Percentiles rank a stretch among this genome's conserved stretches.
phyloP scores from a whole-genome alignment of 1,140 invertebrate species.

The Zaprionus tsacasi region DNA sequence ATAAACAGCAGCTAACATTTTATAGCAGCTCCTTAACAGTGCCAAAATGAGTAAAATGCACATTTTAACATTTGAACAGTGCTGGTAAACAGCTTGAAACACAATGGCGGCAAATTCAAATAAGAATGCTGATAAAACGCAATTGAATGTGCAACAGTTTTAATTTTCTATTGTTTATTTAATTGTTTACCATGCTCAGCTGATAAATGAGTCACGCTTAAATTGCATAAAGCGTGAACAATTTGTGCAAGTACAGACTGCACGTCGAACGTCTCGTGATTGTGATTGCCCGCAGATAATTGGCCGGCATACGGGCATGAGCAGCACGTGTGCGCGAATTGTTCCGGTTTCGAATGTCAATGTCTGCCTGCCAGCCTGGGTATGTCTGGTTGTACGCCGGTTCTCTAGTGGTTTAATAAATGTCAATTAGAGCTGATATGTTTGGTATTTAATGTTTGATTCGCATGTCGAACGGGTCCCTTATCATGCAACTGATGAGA shows the following conservation, averaged over 20 bases:
- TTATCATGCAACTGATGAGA: conserved; percentile 60
- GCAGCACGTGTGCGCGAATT: conserved; percentile 53
- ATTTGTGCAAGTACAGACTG: conserved; percentile 18
- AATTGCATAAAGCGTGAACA: background rate
- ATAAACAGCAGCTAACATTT: background rate
- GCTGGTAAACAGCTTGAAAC: background rate
- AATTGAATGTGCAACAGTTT: background rate
- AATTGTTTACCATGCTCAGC: background rate
- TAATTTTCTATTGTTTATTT: background rate
- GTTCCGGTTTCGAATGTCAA: conserved; percentile 54
- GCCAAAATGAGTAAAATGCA: conserved; percentile 3
- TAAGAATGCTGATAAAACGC: background rate
- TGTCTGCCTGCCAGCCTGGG: conserved; percentile 12
- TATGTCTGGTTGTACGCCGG: conserved; percentile 4
- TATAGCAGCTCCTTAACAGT: background rate
- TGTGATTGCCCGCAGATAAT: conserved; percentile 59
- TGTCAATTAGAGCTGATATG: conserved; percentile 74
- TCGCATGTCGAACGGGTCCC: conserved; percentile 28
- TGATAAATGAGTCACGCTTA: conserved; percentile 4
- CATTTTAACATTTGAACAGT: background rate
- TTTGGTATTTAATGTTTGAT: conserved; percentile 47
- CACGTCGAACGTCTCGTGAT: conserved; percentile 38
- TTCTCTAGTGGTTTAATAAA: conserved; percentile 59
- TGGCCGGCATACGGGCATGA: conserved; percentile 6
- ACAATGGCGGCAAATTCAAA: background rate